Evolutionary conservation across 2,113 vertebrate species (phyloP).

Genomic region (Tenrec ecaudatus): DNA sequence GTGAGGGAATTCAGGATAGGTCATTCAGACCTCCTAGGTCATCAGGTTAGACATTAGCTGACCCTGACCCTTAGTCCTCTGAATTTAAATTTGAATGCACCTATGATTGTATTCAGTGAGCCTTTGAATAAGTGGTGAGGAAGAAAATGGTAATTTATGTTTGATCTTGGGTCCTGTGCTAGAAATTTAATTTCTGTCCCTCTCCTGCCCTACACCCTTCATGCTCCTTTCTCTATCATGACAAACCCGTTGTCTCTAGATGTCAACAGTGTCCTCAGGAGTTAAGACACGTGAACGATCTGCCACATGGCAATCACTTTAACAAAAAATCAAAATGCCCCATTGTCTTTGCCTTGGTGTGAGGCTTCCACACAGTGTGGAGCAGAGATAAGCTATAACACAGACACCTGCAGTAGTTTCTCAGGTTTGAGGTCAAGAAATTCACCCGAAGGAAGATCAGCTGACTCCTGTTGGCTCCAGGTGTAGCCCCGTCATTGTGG

Average conservation of each 20-base stretch:
- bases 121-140: too few species aligned
- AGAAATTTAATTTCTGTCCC: neutral
- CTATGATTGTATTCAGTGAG: too few species aligned
- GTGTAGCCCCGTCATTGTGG: neutral
- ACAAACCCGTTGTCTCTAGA: conserved; percentile 39
- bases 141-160: neutral
- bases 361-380: neutral
- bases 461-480: neutral
- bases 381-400: neutral
- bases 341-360: neutral
- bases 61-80: too few species aligned
- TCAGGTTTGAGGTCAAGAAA: conserved; percentile 22
- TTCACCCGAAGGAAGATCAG: neutral
- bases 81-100: too few species aligned
- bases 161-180: neutral
- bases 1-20: too few species aligned
- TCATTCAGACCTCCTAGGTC: too few species aligned
- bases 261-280: conserved; percentile 72
- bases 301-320: conserved; percentile 73
- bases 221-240: neutral
- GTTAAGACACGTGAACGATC: neutral
- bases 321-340: conserved; percentile 64
- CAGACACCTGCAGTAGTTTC: neutral
- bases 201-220: neutral
- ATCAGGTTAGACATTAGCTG: too few species aligned